A percentile compares a stretch with the other conserved stretches of the same genome.
Evolutionary conservation across 64 coral and sea anemone genomes (phyloP).

Genomic region (Hydrozoanthus tunicans): DNA sequence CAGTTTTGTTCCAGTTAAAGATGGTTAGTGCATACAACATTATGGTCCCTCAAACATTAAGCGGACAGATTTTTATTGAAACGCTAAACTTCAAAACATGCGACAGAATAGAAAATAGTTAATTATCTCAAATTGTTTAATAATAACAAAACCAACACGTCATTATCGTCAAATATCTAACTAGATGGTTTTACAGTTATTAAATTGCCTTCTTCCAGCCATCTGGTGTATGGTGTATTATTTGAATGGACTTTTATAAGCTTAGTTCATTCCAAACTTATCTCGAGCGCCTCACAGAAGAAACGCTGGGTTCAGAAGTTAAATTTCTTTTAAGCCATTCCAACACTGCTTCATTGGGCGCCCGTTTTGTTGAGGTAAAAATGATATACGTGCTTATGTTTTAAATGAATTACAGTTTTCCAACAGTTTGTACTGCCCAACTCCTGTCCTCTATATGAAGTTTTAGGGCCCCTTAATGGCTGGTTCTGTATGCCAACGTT

Average conservation of each 20-base stretch:
- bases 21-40: conserved; percentile 47
- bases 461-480: conserved; percentile 35
- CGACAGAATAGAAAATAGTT: conserved; percentile 60
- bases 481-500: conserved; percentile 16
- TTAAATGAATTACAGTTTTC: not conserved
- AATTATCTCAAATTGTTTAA: conserved; percentile 67
- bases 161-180: conserved; percentile 64
- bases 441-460: not conserved
- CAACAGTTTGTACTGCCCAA: not conserved
- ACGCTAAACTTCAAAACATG: conserved; percentile 56
- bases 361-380: conserved; percentile 14
- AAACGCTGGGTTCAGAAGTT: not conserved
- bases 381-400: not conserved
- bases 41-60: conserved; percentile 41
- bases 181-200: conserved; percentile 14
- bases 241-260: conserved; percentile 56
- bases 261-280: conserved; percentile 35
- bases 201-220: conserved; percentile 31
- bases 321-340: not conserved
- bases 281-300: not conserved
- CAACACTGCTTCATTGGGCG: not conserved
- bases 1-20: not conserved
- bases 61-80: conserved; percentile 46
- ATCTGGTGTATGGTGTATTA: conserved; percentile 46
- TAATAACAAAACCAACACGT: conserved; percentile 65